Conservation (phyloP, 2,888 invertebrate genomes). For the Agrenia bidenticulata region DNA sequence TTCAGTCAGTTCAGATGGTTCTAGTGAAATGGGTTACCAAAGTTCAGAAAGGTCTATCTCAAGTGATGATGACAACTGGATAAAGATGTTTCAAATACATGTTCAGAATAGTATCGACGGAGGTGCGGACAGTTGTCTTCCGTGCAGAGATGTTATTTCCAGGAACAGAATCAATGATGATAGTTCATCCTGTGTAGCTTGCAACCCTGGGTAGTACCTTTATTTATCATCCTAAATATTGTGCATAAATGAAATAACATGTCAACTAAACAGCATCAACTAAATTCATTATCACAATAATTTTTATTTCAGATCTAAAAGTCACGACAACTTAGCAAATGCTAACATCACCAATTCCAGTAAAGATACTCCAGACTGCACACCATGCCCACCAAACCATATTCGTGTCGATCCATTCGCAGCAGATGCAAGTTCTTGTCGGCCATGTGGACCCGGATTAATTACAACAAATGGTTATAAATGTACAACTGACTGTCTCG, state of each 20-base stretch:
- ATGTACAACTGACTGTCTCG: slow-evolving; percentile 59
- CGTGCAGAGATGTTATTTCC: slow-evolving; percentile 57
- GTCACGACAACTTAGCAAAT: too few relatives aligned
- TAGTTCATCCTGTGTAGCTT: slow-evolving; percentile 39
- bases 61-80: slow-evolving; percentile 56
- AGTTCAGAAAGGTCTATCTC: slow-evolving; percentile 18
- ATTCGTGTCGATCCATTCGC: slow-evolving; percentile 56
- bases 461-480: slow-evolving; percentile 56
- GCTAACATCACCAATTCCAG: neutral
- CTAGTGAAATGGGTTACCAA: slow-evolving; percentile 23
- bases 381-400: slow-evolving; percentile 57
- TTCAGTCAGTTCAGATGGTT: slow-evolving; percentile 27
- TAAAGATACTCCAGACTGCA: slow-evolving; percentile 55
- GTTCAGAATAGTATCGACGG: slow-evolving; percentile 61
- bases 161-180: slow-evolving; percentile 17
- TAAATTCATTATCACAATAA: too few relatives aligned
- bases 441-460: slow-evolving; percentile 59
- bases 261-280: too few relatives aligned
- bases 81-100: slow-evolving; percentile 60
- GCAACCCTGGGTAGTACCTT: slow-evolving; percentile 28
- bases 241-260: too few relatives aligned
- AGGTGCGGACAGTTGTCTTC: slow-evolving; percentile 62
- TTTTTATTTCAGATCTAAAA: too few relatives aligned
- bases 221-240: too few relatives aligned
- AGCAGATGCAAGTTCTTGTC: slow-evolving; percentile 57